Base-by-base conservation (phyloP, 2,113 vertebrate genomes). In the Rhinichthys klamathensis region DNA sequence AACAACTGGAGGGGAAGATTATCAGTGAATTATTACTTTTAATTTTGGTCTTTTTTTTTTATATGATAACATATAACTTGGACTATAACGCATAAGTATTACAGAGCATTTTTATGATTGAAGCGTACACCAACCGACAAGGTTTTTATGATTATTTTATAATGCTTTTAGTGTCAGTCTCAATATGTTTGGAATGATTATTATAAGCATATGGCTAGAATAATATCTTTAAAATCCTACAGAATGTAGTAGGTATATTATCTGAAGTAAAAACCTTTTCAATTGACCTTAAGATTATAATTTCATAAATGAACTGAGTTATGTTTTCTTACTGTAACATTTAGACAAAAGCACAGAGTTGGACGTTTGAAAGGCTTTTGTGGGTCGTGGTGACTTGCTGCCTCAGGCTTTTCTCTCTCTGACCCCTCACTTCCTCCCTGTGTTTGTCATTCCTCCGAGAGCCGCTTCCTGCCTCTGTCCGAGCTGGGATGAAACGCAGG, bases 401-500 rank as follows among this genome's bases (percentile, higher is more conserved):
- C 49, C 41, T 69, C 80, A 69, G 30, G 80, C 11, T 81, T 69
- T 69, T 81, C 61, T 67, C 41, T 67, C 11, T 81, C 44, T 65
- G 73, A 88, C 74, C 84, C 72, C 56, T 70, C 32, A 90, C 90
- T 89, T 91, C 91, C 91, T 86, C 84, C 72, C 16, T 79, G 44
- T 72, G 84, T 90, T 91, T 92, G 90, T 76, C 84, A 87, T 94
- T 94, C 92, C 93, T 91, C 90, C 90, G 88, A 92, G 90, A 91
- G 93, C 90, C 82, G 90, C 90, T 94, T 95, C 94, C 93, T 93
- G 94, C 89, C 91, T 87, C 83, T 92, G 93, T 93, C 92, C 92
- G 91, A 89, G 91, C 83, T 70, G 84, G 87, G 73, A 61, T 41
- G n/a, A 90, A 87, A 93, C 92, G 92, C 92, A 90, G 89, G 82